phyloP scores from a whole-genome alignment of 2,797 vertebrate genomes.

The Tragopan temminckii region DNA sequence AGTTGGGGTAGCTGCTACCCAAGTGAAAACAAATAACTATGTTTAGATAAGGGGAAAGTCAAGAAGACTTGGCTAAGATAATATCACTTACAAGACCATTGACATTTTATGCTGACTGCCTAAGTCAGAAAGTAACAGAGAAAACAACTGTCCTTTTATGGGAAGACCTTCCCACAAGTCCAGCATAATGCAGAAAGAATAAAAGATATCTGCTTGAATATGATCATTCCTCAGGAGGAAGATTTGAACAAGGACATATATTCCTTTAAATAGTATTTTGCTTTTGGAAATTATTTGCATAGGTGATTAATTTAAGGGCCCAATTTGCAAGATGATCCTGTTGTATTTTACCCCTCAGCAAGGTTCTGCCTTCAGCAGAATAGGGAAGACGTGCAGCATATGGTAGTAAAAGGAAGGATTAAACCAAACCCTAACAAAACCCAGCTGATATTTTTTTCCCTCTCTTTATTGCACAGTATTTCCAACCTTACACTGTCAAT shows the following conservation, averaged over 20 bases:
- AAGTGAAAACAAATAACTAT: background rate
- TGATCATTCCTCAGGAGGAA: background rate
- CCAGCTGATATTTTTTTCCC: background rate
- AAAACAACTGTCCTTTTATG: background rate
- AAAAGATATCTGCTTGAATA: background rate
- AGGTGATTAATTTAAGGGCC: conserved; percentile 1
- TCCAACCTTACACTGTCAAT: background rate
- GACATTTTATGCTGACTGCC: background rate
- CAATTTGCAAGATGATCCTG: background rate
- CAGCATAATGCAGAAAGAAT: background rate
- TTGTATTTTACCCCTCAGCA: background rate
- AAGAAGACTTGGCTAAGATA: background rate
- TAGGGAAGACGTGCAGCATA: background rate
- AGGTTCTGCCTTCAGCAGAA: background rate
- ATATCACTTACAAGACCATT: background rate
- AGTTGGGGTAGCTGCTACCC: background rate
- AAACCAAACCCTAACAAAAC: background rate
- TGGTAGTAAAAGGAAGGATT: background rate
- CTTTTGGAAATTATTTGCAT: conserved; percentile 3
- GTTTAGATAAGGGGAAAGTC: fast-evolving
- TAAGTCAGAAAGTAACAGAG: background rate
- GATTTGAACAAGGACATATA: background rate
- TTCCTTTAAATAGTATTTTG: conserved; percentile 3
- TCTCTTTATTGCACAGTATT: background rate
- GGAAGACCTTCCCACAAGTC: background rate